A percentile compares a stretch with the other conserved stretches of the same genome.
Conservation (phyloP, 2,797 vertebrate genomes). For the Rhynchotus rufescens region DNA sequence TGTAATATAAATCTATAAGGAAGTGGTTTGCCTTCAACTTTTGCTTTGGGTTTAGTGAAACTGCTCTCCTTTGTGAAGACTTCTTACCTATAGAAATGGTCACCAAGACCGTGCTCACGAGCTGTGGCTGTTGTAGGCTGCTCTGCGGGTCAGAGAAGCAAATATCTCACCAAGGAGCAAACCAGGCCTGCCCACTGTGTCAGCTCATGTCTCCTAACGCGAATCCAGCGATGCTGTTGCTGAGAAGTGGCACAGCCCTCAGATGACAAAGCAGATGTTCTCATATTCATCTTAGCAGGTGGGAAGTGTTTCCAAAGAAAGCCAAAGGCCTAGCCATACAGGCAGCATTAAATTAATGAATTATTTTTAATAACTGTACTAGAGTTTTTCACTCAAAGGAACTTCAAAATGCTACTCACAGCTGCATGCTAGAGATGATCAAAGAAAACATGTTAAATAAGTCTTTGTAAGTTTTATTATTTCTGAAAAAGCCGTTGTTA, state of each 20-base stretch:
- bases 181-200: accelerated
- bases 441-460: not conserved
- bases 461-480: not conserved
- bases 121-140: not conserved
- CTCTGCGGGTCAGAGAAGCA: not conserved
- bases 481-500: not conserved
- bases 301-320: not conserved
- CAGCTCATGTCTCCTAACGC: not conserved
- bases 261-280: not conserved
- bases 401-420: not conserved
- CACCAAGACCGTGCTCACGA: not conserved
- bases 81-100: not conserved
- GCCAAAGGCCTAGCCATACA: not conserved
- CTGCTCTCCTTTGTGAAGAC: not conserved
- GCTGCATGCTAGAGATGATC: accelerated
- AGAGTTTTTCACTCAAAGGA: not conserved
- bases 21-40: not conserved
- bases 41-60: not conserved
- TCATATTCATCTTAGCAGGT: not conserved
- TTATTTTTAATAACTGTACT: not conserved
- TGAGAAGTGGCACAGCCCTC: accelerated
- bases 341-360: not conserved
- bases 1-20: not conserved
- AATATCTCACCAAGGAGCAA: accelerated
- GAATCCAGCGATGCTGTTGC: not conserved